Conservation (phyloP, 2,888 invertebrate species). For the Plagiodera versicolora region DNA sequence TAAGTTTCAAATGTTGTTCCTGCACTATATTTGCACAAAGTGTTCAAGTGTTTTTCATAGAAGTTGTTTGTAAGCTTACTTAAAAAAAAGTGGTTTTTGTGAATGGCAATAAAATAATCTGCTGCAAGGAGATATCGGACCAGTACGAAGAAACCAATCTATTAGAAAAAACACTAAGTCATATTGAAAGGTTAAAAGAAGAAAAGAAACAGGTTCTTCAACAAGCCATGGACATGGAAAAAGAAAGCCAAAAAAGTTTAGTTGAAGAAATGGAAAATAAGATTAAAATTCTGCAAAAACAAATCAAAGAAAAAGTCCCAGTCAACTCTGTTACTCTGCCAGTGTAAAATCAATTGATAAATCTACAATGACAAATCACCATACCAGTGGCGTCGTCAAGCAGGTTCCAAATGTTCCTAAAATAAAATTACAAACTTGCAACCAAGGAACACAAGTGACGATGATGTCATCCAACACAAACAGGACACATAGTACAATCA, state of each 20-base stretch:
- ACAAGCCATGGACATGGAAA: conserved; percentile 4
- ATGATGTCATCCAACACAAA: conserved; percentile 1
- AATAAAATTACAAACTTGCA: too few relatives aligned
- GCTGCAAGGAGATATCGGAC: neutral
- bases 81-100: neutral
- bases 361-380: too few relatives aligned
- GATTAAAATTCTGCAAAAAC: neutral
- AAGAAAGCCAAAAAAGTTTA: too few relatives aligned
- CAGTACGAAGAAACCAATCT: neutral
- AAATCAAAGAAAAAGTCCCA: conserved; percentile 6
- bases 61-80: too few relatives aligned
- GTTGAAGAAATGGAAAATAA: conserved; percentile 8
- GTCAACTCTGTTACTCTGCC: neutral
- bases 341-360: neutral
- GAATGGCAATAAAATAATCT: neutral
- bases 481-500: neutral
- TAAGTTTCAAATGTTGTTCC: neutral
- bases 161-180: neutral
- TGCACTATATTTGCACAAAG: too few relatives aligned
- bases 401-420: too few relatives aligned
- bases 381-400: too few relatives aligned
- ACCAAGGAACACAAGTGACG: conserved; percentile 1
- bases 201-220: neutral
- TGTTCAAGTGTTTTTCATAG: too few relatives aligned
- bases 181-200: neutral